Evolutionary conservation across 2,888 invertebrate species (phyloP).

Genomic region (Agonopterix subpropinquella): DNA sequence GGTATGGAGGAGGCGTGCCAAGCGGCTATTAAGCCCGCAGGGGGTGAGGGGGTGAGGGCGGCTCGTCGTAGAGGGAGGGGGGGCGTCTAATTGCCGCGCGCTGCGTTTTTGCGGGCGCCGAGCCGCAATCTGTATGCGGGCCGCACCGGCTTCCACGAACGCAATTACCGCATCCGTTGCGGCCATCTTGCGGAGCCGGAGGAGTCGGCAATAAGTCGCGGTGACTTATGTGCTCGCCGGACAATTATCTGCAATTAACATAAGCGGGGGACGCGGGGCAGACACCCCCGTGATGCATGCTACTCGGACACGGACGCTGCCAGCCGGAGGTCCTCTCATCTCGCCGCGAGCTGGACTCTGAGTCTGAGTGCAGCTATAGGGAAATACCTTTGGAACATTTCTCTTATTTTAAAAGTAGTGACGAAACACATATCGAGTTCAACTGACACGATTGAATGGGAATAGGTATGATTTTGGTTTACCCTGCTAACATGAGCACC

Average conservation of each 20-base stretch:
- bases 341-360: no score
- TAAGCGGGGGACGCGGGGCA: slow-evolving; percentile 16
- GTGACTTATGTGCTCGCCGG: slow-evolving; percentile 25
- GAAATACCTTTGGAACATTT: no score
- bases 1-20: background rate
- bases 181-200: slow-evolving; percentile 47
- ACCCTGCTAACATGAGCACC: no score
- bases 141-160: slow-evolving; percentile 52
- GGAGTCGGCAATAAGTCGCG: slow-evolving; percentile 8
- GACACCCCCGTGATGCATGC: background rate
- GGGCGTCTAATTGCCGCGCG: slow-evolving; percentile 41
- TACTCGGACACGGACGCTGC: no score
- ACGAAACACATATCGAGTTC: no score
- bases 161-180: slow-evolving; percentile 67
- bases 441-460: no score
- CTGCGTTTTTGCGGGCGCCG: slow-evolving; percentile 43
- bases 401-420: no score
- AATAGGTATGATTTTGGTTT: no score
- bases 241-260: slow-evolving; percentile 55
- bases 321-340: no score
- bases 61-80: slow-evolving; percentile 6
- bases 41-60: slow-evolving; percentile 8
- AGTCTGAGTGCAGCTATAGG: no score
- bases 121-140: slow-evolving; percentile 10
- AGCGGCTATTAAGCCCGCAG: slow-evolving; percentile 1